phyloP scores from a whole-genome alignment of 2,888 invertebrate species.

The Calliopum simillimum region DNA sequence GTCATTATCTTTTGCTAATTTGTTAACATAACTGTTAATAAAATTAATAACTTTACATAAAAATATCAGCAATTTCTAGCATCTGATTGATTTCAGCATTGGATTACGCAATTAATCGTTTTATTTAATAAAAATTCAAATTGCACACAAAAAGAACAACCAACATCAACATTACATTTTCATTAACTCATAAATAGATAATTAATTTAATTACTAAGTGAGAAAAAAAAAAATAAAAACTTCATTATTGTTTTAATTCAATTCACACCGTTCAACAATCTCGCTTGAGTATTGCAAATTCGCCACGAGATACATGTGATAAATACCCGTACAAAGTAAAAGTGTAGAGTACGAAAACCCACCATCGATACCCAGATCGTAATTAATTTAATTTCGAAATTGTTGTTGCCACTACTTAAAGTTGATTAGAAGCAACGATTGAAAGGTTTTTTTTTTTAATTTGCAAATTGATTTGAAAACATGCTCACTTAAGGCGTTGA shows the following conservation, averaged over 20 bases:
- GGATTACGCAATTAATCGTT: constrained; percentile 40
- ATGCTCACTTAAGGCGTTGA: constrained; percentile 27
- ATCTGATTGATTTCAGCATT: constrained; percentile 22
- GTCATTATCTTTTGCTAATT: constrained; percentile 6
- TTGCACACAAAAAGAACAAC: constrained; percentile 54
- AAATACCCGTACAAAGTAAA: too few relatives aligned
- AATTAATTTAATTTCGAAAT: constrained; percentile 5
- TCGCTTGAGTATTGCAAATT: too few relatives aligned
- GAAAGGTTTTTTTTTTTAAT: constrained; percentile 5
- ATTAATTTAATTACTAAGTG: constrained; percentile 32
- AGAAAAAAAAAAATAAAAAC: constrained; percentile 1
- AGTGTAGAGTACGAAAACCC: background rate
- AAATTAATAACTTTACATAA: too few relatives aligned
- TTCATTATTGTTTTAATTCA: background rate
- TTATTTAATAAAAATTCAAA: constrained; percentile 50
- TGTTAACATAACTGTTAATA: constrained; percentile 26
- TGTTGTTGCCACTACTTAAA: constrained; percentile 16
- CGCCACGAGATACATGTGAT: too few relatives aligned
- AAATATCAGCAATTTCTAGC: background rate
- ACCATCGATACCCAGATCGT: background rate
- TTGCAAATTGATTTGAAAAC: constrained; percentile 11
- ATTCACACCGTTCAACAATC: constrained; percentile 8
- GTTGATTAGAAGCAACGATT: background rate
- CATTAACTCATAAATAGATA: constrained; percentile 24
- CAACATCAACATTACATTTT: constrained; percentile 40